phyloP scores from a whole-genome alignment of 2,797 vertebrate species.

The Serranus cabrilla region DNA sequence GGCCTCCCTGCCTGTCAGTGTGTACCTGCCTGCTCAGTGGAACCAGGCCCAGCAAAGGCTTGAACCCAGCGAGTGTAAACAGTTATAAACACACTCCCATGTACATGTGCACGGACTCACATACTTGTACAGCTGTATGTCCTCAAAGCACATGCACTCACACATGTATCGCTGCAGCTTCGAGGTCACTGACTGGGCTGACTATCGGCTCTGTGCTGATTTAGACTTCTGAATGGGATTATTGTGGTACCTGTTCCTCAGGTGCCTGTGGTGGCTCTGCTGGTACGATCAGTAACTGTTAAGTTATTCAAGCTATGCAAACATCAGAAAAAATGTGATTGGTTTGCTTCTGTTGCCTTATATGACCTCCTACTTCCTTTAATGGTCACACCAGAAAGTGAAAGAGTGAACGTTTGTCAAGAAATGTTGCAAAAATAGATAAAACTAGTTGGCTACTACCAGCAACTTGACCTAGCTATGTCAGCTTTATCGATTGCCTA shows the following conservation, averaged over 20 bases:
- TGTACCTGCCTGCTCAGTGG: slow-evolving; percentile 66
- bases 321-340: neutral
- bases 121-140: slow-evolving; percentile 44
- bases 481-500: too few species aligned
- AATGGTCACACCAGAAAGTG: neutral
- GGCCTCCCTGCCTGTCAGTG: slow-evolving; percentile 60
- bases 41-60: slow-evolving; percentile 56
- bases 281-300: slow-evolving; percentile 8
- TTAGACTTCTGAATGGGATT: neutral
- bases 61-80: slow-evolving; percentile 58
- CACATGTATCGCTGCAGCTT: slow-evolving; percentile 8
- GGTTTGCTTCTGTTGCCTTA: neutral
- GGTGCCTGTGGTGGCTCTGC: slow-evolving; percentile 14
- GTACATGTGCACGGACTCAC: slow-evolving; percentile 2
- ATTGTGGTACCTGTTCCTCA: slow-evolving; percentile 33
- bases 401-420: neutral
- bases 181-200: neutral
- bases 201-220: neutral
- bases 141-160: slow-evolving; percentile 29
- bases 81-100: slow-evolving; percentile 64
- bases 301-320: slow-evolving; percentile 1
- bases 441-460: neutral
- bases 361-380: neutral
- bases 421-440: neutral
- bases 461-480: neutral